Evolutionary conservation across 2,797 vertebrate species (phyloP), one percentile per base, ranked within the genome.

Genomic region (Scarus forsteni): DNA sequence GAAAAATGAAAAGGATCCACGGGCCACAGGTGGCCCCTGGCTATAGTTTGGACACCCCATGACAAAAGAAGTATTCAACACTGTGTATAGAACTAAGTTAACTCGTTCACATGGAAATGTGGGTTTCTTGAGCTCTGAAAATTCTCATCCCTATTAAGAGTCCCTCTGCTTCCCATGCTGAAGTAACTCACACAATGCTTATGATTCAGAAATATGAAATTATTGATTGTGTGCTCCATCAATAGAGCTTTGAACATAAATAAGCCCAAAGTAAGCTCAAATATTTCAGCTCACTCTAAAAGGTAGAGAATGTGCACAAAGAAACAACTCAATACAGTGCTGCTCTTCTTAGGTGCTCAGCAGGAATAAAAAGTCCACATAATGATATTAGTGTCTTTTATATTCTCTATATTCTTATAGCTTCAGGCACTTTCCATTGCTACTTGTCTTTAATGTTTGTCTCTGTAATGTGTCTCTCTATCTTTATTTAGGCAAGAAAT

Each of bases 121-220:
- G 27, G 46, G 18, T 9, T n/a, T 11, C 59, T 36, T 27, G 19
- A 43, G 50, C 52, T 7, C 16, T 12, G n/a, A 36, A 35, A 56
- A 48, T 36, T 69, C 11, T 71, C 68, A 80, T 54, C 75, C 50
- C 67, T 73, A 54, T 59, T 78, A 7, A 67, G 69, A 70, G 70
- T 72, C 66, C 74, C 46, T 16, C 50, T 44, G 52, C 77, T 79
- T 73, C 73, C 83, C 78, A 77, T 85, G 77, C 74, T 81, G 44
- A 48, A 86, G 79, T 74, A 66, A 57, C 77, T 77, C 14, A 18
- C 61, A 73, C 63, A 83, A 84, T 86, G 63, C 76, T 75, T 71
- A 87, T 77, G 73, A 66, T 84, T 81, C 15, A 46, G 55, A 60
- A 66, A 66, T 18, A 54, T 70, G 60, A 80, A 81, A 65, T 70